Percentiles rank a stretch among this genome's conserved stretches.
These are phyloP conservation scores for Micronycteris hirsuta DNA, from an alignment of 2,113 vertebrate species.

Conservation along the genomic window DNA sequence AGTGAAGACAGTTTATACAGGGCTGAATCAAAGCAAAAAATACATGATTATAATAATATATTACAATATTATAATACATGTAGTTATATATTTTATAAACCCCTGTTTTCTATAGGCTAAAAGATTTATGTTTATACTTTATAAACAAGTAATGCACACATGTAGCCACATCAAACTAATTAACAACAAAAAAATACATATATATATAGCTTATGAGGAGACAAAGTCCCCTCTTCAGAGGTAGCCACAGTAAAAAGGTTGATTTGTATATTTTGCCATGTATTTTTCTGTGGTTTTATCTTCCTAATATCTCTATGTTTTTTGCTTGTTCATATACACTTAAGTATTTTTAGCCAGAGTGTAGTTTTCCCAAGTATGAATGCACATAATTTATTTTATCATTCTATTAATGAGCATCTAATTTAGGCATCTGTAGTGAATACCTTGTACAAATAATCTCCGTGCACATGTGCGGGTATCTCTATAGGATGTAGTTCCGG, in stretches of 20 bases:
- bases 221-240: not conserved
- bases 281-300: not conserved
- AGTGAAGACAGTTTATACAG: not conserved
- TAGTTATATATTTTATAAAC: not conserved
- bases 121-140: not conserved
- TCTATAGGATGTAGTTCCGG: not conserved
- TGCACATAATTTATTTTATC: not conserved
- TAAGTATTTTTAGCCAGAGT: not conserved
- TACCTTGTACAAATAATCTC: not conserved
- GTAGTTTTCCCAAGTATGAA: not conserved
- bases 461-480: not conserved
- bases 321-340: not conserved
- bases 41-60: not conserved
- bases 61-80: not conserved
- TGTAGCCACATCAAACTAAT: not conserved
- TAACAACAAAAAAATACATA: not conserved
- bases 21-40: not conserved
- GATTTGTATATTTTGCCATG: not conserved
- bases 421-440: not conserved
- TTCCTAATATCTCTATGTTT: not conserved
- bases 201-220: not conserved
- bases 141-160: not conserved
- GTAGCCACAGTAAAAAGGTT: not conserved
- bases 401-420: not conserved
- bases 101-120: not conserved